Conservation (phyloP, 2,888 invertebrate genomes). For the Congeria kusceri region DNA sequence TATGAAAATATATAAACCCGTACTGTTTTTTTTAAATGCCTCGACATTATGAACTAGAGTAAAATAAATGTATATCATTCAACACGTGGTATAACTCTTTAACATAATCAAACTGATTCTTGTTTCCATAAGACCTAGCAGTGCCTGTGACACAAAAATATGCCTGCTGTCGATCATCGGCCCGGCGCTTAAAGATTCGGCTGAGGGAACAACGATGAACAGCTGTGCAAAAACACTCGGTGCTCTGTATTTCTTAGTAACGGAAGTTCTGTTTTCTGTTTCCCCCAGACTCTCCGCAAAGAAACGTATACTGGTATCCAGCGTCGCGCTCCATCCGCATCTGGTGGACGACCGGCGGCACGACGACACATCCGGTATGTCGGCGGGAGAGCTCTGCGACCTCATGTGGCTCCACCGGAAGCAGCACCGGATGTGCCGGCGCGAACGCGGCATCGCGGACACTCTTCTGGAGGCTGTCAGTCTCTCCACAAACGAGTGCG, state of each 20-base stretch:
- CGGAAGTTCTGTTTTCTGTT: constrained; percentile 13
- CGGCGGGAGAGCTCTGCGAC: constrained; percentile 73
- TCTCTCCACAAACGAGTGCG: constrained; percentile 96
- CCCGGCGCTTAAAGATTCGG: no score
- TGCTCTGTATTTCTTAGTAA: not conserved
- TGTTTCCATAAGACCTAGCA: no score
- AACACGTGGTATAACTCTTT: no score
- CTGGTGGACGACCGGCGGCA: constrained; percentile 40
- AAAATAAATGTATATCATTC: no score
- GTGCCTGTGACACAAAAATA: no score
- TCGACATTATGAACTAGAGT: no score
- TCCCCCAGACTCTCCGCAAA: constrained; percentile 58
- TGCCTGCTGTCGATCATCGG: no score
- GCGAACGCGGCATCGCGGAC: constrained; percentile 96
- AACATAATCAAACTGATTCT: no score
- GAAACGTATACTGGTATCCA: constrained; percentile 49
- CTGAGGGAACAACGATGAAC: no score
- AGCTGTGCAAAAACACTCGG: no score
- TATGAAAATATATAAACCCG: no score
- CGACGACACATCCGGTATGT: constrained; percentile 33
- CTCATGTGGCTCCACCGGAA: constrained; percentile 86
- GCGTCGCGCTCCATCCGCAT: constrained; percentile 46
- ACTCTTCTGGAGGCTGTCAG: constrained; percentile 96
- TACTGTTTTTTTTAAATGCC: no score
- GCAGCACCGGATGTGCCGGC: constrained; percentile 93